phyloP scores from a whole-genome alignment of 2,797 vertebrate species.

The Sebastiscus albofasciatus region DNA sequence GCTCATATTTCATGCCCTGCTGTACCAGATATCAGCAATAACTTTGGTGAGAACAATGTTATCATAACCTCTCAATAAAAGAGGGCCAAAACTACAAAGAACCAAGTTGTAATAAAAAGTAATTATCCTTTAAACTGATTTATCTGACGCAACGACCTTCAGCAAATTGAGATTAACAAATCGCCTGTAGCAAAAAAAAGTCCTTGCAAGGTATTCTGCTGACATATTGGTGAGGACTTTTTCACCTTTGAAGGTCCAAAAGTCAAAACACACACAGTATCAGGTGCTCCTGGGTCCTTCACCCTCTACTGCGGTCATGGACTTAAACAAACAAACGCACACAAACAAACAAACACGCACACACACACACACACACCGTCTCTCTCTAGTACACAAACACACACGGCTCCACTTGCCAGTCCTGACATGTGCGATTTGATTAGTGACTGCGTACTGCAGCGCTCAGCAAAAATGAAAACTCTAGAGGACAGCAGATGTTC shows the following conservation, averaged over 20 bases:
- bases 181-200: neutral
- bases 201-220: slow-evolving; percentile 1
- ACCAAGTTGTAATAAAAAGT: neutral
- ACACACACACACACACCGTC: slow-evolving; percentile 24
- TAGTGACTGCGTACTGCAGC: slow-evolving; percentile 78
- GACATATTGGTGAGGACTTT: neutral
- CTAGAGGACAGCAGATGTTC: slow-evolving; percentile 81
- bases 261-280: slow-evolving; percentile 2
- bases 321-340: slow-evolving; percentile 38
- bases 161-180: neutral
- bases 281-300: slow-evolving; percentile 25
- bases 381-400: slow-evolving; percentile 46
- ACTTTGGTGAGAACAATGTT: neutral
- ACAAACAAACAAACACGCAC: slow-evolving; percentile 26
- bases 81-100: neutral
- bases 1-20: neutral
- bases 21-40: neutral
- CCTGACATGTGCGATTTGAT: slow-evolving; percentile 83
- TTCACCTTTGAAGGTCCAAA: slow-evolving; percentile 32
- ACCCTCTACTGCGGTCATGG: slow-evolving; percentile 33
- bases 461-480: slow-evolving; percentile 82
- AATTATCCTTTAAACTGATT: slow-evolving; percentile 13
- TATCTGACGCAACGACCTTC: slow-evolving; percentile 1
- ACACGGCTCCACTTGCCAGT: slow-evolving; percentile 70
- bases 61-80: neutral